Conservation (phyloP, 2,797 vertebrate genomes). For the Falco cherrug region DNA sequence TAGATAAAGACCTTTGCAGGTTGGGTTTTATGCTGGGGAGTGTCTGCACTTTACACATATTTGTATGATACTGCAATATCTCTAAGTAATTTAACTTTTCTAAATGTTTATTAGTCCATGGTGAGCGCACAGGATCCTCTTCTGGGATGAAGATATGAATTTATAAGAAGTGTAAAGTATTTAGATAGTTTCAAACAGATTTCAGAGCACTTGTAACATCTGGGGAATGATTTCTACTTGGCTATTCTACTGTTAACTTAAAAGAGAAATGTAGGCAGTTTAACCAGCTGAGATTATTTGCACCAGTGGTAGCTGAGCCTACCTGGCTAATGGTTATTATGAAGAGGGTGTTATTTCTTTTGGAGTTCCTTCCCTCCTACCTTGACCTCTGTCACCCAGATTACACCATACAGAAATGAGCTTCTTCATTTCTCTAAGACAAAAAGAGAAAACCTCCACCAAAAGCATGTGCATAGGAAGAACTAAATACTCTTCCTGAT, state of each 20-base stretch:
- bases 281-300: background rate
- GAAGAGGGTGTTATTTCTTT: background rate
- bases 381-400: background rate
- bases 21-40: background rate
- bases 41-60: constrained; percentile 19
- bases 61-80: constrained; percentile 62
- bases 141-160: constrained; percentile 63
- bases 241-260: constrained; percentile 55
- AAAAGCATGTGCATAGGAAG: background rate
- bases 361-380: background rate
- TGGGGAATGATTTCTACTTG: constrained; percentile 52
- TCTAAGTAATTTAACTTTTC: constrained; percentile 69
- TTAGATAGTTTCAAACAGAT: constrained; percentile 57
- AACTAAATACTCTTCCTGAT: background rate
- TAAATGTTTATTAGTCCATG: constrained; percentile 69
- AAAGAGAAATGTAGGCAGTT: constrained; percentile 28
- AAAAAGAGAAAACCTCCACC: background rate
- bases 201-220: constrained; percentile 41
- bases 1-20: constrained; percentile 7
- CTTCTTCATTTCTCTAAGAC: background rate
- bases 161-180: constrained; percentile 45
- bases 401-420: background rate
- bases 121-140: constrained; percentile 38
- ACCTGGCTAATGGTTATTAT: background rate
- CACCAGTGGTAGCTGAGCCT: background rate